Percentiles rank a stretch among this genome's conserved stretches.
These are phyloP conservation scores for Andrena fulva DNA, from an alignment of 2,888 invertebrate genomes.

Conservation along the genomic window DNA sequence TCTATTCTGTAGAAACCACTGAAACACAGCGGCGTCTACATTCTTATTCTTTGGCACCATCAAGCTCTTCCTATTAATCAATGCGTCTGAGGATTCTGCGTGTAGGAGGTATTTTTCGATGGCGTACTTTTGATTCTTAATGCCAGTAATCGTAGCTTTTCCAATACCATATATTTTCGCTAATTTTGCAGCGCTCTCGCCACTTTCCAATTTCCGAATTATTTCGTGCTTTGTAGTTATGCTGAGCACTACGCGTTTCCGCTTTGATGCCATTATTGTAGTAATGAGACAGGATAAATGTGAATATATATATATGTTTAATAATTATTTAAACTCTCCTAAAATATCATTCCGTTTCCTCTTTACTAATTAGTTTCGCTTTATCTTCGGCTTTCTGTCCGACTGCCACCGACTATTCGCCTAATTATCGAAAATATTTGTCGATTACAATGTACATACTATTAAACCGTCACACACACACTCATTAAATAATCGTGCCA, in stretches of 20 bases:
- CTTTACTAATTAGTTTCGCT: no score
- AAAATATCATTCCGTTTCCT: no score
- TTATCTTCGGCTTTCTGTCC: no score
- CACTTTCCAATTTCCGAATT: constrained; percentile 23
- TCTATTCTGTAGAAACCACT: constrained; percentile 27
- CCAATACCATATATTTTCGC: constrained; percentile 28
- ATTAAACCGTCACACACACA: no score
- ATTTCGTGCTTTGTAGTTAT: constrained; percentile 31
- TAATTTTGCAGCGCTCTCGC: constrained; percentile 29
- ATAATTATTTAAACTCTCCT: not conserved
- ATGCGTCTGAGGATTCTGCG: not conserved
- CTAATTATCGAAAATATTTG: no score
- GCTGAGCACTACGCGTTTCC: constrained; percentile 37
- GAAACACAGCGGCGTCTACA: constrained; percentile 34
- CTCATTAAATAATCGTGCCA: no score
- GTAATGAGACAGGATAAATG: not conserved
- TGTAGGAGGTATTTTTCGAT: constrained; percentile 19
- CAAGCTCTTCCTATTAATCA: constrained; percentile 11
- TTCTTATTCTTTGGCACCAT: constrained; percentile 24
- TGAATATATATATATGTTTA: not conserved
- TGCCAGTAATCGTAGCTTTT: constrained; percentile 35
- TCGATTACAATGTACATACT: no score
- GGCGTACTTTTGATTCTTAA: constrained; percentile 21
- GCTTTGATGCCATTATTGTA: constrained; percentile 25
- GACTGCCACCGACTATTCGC: no score